Evolutionary conservation across 2,797 vertebrate genomes (phyloP), one percentile per base, ranked within the genome.

Genomic region (Todus mexicanus): DNA sequence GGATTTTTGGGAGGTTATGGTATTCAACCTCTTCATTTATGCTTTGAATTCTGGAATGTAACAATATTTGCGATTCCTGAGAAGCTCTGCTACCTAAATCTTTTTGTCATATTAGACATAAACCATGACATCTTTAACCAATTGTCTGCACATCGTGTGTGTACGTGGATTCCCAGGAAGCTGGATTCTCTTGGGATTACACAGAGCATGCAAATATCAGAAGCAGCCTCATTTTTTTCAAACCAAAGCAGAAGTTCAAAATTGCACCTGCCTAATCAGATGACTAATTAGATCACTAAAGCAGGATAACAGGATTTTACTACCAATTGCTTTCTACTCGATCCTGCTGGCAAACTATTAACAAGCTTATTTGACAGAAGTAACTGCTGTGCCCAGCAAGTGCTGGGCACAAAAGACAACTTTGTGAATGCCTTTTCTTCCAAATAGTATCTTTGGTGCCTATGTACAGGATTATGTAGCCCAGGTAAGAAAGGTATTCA

Each of bases 141-240:
- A 22, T n/a, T 26, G 50, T 15, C 23, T 57, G 18, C 15, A 20
- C 2, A 40, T 7, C 7, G 10, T 0, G 0, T 35, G 12, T 31
- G 4, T 5, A 7, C 0, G 0, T 12, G 43, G 33, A 59, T 53
- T 74, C 25, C 35, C 25, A 42, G 29, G 51, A 84, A 60, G 22
- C 11, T 63, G 17, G 15, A 45, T 81, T 29, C 25, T 47, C 38
- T 48, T 71, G 38, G 45, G 37, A 69, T 43, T 45, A 17, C 18
- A 27, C 5, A 47, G 54, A 87, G 18, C 10, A 18, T 0, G 1
- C 5, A 64, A 54, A n/a, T 15, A n/a, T 27, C 27, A 35, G 33
- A 72, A 73, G 5, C 15, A 50, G 6, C 4, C 7, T 70, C 1
- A 1, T 33, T 51, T 69, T n/a, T 68, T 72, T 83, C 12, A 45